Evolutionary conservation across 2,113 vertebrate genomes (phyloP).

Genomic region (Tichodroma muraria): DNA sequence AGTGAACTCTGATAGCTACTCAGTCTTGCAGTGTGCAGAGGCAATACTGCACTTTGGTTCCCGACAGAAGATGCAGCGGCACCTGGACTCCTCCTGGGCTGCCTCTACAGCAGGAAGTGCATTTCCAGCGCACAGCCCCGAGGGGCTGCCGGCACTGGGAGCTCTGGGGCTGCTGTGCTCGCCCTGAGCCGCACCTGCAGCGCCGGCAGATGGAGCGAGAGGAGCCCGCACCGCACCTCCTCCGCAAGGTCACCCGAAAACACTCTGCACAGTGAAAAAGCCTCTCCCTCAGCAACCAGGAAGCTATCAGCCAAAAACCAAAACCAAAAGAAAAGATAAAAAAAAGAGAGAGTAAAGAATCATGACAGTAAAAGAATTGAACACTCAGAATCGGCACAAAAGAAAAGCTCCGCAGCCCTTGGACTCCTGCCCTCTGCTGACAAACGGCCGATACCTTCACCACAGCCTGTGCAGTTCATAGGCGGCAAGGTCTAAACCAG

Average conservation of each 20-base stretch:
- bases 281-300: background rate
- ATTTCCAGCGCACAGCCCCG: background rate
- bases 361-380: background rate
- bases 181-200: background rate
- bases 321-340: too few relatives aligned
- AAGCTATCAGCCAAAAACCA: background rate
- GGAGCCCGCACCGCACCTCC: background rate
- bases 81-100: background rate
- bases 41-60: background rate
- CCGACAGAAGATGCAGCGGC: background rate
- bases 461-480: background rate
- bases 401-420: background rate
- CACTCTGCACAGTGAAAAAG: background rate
- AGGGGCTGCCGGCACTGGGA: background rate
- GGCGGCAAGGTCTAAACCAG: background rate
- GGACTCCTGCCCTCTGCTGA: background rate
- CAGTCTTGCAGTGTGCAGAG: background rate
- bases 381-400: background rate
- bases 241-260: background rate
- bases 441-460: background rate
- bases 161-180: background rate
- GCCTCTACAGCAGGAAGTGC: background rate
- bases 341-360: background rate
- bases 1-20: background rate
- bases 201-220: slow-evolving; percentile 41